Percentiles rank a stretch among this genome's conserved stretches.
These are phyloP conservation scores for Orthonychiurus folsomi DNA, from an alignment of 2,888 invertebrate genomes.

Conservation along the genomic window DNA sequence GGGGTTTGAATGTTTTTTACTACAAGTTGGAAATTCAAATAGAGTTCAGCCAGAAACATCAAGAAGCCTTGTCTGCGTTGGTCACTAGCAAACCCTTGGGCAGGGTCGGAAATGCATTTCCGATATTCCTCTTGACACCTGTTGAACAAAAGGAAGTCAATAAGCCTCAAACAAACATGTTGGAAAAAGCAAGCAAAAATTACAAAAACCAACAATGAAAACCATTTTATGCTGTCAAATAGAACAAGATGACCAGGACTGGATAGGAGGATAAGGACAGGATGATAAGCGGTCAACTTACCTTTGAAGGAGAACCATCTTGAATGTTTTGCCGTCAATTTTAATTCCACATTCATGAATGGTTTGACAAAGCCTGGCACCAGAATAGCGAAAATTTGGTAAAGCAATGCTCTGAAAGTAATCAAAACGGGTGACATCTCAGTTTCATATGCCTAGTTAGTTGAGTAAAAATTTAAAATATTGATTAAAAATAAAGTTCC, in stretches of 20 bases:
- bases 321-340: not conserved
- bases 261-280: too few relatives aligned
- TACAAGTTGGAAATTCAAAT: not conserved
- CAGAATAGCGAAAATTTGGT: not conserved
- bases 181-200: not conserved
- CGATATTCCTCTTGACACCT: not conserved
- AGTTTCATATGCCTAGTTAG: too few relatives aligned
- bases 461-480: not conserved
- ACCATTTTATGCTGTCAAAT: not conserved
- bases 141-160: too few relatives aligned
- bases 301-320: not conserved
- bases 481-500: too few relatives aligned
- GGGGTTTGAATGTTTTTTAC: too few relatives aligned
- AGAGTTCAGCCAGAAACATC: not conserved
- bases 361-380: not conserved
- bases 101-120: not conserved
- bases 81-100: not conserved
- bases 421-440: too few relatives aligned
- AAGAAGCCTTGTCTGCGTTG: not conserved
- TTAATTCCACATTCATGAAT: not conserved
- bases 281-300: too few relatives aligned
- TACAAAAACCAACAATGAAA: not conserved
- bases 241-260: too few relatives aligned
- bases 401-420: not conserved
- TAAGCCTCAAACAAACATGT: too few relatives aligned